A percentile compares a stretch with the other conserved stretches of the same genome.
Evolutionary conservation across 2,888 invertebrate species (phyloP).

Genomic region (Argyra leucocephala): DNA sequence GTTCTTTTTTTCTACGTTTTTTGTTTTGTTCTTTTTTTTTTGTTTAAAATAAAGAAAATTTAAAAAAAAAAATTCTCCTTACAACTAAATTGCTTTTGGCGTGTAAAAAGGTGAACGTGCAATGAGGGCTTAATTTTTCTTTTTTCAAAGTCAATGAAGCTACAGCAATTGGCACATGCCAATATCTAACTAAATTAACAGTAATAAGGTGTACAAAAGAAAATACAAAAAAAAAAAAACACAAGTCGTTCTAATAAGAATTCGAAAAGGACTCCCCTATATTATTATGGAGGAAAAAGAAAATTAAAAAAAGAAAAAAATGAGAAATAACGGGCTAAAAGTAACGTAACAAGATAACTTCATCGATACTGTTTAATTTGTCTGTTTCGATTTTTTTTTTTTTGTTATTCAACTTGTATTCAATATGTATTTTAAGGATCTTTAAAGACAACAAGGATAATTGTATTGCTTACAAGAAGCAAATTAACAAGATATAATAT

Average conservation of each 20-base stretch:
- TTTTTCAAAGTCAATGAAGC: background rate
- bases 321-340: too few relatives aligned
- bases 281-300: background rate
- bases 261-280: background rate
- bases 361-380: slow-evolving; percentile 1
- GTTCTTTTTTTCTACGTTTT: too few relatives aligned
- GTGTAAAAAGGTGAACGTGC: slow-evolving; percentile 10
- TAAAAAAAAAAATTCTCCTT: background rate
- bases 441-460: background rate
- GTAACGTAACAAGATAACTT: background rate
- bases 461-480: background rate
- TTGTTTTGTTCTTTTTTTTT: too few relatives aligned
- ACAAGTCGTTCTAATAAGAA: background rate
- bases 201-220: background rate
- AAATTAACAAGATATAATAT: background rate
- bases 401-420: background rate
- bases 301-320: too few relatives aligned
- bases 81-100: background rate
- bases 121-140: slow-evolving; percentile 2
- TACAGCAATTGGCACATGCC: background rate
- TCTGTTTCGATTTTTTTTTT: background rate
- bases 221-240: background rate
- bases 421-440: background rate
- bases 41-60: too few relatives aligned
- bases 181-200: background rate